Evolutionary conservation across 2,797 vertebrate genomes (phyloP).

Genomic region (Eospalax fontanierii): DNA sequence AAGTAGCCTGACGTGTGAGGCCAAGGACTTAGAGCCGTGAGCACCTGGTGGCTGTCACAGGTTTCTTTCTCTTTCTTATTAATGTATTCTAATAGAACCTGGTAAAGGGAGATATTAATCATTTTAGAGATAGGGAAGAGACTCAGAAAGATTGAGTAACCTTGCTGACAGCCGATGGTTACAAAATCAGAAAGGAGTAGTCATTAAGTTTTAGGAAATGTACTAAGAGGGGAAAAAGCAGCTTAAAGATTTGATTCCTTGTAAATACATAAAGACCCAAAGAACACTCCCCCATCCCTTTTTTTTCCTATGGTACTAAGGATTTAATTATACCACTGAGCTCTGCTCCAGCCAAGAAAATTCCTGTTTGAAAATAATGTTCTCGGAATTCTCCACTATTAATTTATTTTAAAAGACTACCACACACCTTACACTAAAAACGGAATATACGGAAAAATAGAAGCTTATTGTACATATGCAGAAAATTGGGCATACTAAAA

Average conservation of each 20-base stretch:
- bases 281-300: neutral
- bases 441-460: neutral
- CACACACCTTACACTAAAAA: neutral
- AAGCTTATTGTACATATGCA: neutral
- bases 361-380: neutral
- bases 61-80: neutral
- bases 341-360: neutral
- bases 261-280: neutral
- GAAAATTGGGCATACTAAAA: neutral
- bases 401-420: conserved; percentile 21
- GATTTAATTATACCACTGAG: neutral
- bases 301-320: neutral
- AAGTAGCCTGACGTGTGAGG: neutral
- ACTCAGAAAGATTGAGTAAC: neutral
- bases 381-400: neutral
- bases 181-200: neutral
- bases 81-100: neutral
- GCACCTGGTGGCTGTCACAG: neutral
- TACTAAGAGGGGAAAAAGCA: neutral
- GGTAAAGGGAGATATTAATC: neutral
- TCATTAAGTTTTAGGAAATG: neutral
- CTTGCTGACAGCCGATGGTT: neutral
- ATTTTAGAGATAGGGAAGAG: neutral
- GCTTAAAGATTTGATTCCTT: neutral
- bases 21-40: neutral